Evolutionary conservation across 1,140 invertebrate genomes (phyloP).

Genomic region (Apocrypta bakeri): DNA sequence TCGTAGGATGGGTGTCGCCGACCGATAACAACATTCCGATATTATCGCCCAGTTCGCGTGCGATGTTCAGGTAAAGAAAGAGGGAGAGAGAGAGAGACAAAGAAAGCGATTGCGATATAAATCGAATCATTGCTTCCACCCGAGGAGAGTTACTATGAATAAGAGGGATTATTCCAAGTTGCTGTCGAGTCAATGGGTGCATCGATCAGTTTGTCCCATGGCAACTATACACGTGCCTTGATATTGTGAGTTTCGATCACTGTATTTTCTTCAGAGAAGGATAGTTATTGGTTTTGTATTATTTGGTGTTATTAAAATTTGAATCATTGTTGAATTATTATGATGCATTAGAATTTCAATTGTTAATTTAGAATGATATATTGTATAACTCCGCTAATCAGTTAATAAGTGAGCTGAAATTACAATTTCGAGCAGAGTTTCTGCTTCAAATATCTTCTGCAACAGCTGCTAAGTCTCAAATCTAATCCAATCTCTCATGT

Average conservation of each 20-base stretch:
- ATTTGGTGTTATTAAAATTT: too few species aligned
- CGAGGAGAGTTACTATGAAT: constrained; percentile 21
- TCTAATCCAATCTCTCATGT: neutral
- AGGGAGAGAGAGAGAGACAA: neutral
- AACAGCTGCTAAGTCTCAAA: neutral
- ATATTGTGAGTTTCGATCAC: neutral
- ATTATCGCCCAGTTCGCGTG: neutral
- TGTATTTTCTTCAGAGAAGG: neutral
- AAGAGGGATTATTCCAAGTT: neutral
- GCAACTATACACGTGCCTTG: neutral
- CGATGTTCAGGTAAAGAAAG: neutral
- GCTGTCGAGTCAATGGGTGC: constrained; percentile 4
- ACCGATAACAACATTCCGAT: constrained; percentile 25
- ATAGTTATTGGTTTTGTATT: too few species aligned
- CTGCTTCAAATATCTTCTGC: neutral
- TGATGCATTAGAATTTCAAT: too few species aligned
- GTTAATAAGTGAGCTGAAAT: neutral
- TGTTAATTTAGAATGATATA: neutral
- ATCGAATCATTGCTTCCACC: constrained; percentile 27
- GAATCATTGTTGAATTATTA: too few species aligned
- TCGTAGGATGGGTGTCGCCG: neutral
- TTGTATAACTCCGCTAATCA: neutral
- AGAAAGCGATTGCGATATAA: constrained; percentile 18
- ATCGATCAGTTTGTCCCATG: constrained; percentile 29
- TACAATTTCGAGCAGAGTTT: neutral